phyloP scores from a whole-genome alignment of 2,113 vertebrate genomes.

The Pterocles orientalis region DNA sequence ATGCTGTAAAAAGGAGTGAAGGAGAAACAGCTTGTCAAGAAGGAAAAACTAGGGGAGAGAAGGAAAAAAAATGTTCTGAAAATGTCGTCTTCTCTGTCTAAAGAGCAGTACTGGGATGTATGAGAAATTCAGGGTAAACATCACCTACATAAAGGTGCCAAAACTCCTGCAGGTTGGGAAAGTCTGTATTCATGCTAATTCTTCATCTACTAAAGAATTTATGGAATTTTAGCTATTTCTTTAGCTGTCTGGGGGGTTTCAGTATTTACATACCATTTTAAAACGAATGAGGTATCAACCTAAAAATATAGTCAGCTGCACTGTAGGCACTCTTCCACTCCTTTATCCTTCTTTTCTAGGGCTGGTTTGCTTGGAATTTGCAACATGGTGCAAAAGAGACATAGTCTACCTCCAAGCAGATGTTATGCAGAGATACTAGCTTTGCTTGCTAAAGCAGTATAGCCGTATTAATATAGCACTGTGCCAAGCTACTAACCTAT shows the following conservation, averaged over 20 bases:
- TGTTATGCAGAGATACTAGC: not conserved
- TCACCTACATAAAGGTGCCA: not conserved
- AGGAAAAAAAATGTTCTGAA: not conserved
- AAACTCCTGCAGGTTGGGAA: not conserved
- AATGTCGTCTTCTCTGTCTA: not conserved
- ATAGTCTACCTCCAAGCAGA: not conserved
- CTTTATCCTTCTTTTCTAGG: not conserved
- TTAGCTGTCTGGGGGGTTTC: not conserved
- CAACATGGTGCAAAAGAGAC: not conserved
- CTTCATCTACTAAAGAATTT: conserved; percentile 46
- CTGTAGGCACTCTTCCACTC: not conserved
- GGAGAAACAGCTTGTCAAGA: not conserved
- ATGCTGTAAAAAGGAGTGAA: not conserved
- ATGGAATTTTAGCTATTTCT: conserved; percentile 55
- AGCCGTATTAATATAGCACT: not conserved
- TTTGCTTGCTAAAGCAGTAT: not conserved
- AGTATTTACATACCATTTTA: conserved; percentile 42
- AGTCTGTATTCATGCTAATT: not conserved
- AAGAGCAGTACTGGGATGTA: not conserved
- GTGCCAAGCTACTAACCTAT: not conserved
- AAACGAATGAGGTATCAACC: conserved; percentile 9
- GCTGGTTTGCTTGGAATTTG: not conserved
- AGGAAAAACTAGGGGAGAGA: not conserved
- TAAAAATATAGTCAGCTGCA: conserved; percentile 1
- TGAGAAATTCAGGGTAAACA: not conserved